These are phyloP conservation scores for Hyposoter didymator DNA, from an alignment of 2,888 invertebrate genomes.

Conservation along the genomic window DNA sequence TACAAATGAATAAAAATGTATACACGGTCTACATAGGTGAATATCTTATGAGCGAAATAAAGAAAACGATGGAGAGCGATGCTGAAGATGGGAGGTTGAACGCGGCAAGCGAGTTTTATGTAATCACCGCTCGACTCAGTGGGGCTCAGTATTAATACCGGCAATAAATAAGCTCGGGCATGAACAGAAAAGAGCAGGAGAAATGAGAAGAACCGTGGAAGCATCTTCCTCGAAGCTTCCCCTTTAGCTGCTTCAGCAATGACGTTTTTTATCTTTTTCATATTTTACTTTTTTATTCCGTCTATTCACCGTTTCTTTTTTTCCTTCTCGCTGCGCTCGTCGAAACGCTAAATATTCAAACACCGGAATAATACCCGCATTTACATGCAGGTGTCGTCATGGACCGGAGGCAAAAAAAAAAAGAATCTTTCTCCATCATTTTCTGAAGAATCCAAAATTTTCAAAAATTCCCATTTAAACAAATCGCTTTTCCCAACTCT, in stretches of 20 bases:
- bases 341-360: conserved; percentile 75
- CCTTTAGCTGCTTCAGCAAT: conserved; percentile 30
- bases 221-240: conserved; percentile 63
- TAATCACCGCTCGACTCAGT: conserved; percentile 78
- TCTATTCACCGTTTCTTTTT: conserved; percentile 29
- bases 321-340: conserved; percentile 15
- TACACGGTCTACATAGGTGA: neutral
- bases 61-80: conserved; percentile 61
- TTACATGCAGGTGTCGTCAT: conserved; percentile 80
- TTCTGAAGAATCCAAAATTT: neutral
- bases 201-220: conserved; percentile 54
- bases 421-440: conserved; percentile 24
- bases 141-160: conserved; percentile 80
- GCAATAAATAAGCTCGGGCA: conserved; percentile 79
- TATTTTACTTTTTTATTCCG: conserved; percentile 45
- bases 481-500: neutral
- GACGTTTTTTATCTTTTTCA: conserved; percentile 29
- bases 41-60: conserved; percentile 49
- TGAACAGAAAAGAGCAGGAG: conserved; percentile 65
- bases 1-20: neutral
- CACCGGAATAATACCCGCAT: conserved; percentile 77
- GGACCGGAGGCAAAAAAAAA: conserved; percentile 67
- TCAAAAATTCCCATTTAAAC: neutral
- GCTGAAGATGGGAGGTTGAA: conserved; percentile 68
- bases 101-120: conserved; percentile 79